phyloP scores from a whole-genome alignment of 2,113 vertebrate species.

The Pimephales promelas region DNA sequence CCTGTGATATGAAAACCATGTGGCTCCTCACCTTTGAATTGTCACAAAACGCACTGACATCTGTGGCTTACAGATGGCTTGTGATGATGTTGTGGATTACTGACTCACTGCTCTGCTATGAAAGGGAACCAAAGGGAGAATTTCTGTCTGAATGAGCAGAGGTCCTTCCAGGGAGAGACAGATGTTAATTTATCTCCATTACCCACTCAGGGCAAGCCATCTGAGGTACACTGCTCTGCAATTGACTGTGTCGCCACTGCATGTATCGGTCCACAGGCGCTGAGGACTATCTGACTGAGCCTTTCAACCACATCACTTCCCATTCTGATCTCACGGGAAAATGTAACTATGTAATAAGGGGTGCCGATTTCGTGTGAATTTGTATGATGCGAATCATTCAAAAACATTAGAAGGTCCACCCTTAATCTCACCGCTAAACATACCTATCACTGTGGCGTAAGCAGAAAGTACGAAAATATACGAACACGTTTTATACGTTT shows the following conservation, averaged over 20 bases:
- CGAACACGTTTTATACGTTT: no score
- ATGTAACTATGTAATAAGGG: no score
- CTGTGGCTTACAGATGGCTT: constrained; percentile 61
- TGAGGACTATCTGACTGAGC: constrained; percentile 12
- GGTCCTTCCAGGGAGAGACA: constrained; percentile 46
- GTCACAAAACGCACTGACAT: constrained; percentile 60
- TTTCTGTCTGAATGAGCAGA: constrained; percentile 61
- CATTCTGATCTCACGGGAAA: no score
- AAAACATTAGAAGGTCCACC: no score
- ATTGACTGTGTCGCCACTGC: constrained; percentile 43
- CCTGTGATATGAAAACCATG: neutral
- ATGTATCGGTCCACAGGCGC: constrained; percentile 47
- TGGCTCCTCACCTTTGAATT: constrained; percentile 47
- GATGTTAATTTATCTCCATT: constrained; percentile 76
- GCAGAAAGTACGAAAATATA: no score
- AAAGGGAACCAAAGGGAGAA: constrained; percentile 59
- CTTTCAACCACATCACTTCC: neutral
- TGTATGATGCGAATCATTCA: no score
- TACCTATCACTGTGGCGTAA: no score
- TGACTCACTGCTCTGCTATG: constrained; percentile 64
- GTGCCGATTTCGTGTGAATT: no score
- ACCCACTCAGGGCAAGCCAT: constrained; percentile 58
- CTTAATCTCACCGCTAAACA: no score
- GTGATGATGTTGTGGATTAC: constrained; percentile 61
- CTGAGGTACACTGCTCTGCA: constrained; percentile 59